Percentiles rank a stretch among this genome's conserved stretches.
These are phyloP conservation scores for Notamacropus eugenii DNA, from an alignment of 2,797 vertebrate species.

Conservation along the genomic window DNA sequence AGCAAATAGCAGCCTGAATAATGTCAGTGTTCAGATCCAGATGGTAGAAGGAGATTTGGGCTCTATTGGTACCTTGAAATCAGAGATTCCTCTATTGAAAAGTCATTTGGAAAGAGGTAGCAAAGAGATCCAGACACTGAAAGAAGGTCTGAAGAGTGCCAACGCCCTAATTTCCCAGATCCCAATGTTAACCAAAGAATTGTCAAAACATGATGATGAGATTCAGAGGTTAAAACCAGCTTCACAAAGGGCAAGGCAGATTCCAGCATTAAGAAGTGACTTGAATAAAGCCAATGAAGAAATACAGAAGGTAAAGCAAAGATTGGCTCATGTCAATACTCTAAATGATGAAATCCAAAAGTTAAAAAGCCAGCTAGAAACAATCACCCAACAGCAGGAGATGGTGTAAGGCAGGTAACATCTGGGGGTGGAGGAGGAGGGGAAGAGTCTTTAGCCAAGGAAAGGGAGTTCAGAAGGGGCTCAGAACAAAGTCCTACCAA, in stretches of 20 bases:
- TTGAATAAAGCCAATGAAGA: not conserved
- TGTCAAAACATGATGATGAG: constrained; percentile 1
- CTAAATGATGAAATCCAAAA: constrained; percentile 6
- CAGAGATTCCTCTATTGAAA: constrained; percentile 10
- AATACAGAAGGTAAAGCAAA: not conserved
- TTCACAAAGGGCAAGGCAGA: not conserved
- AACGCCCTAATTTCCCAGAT: not conserved
- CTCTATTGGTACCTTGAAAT: constrained; percentile 20
- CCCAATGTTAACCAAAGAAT: not conserved
- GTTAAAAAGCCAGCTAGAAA: constrained; percentile 13
- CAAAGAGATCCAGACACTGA: constrained; percentile 57
- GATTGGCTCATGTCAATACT: not conserved
- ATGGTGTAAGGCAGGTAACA: constrained; percentile 56
- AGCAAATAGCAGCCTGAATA: not conserved
- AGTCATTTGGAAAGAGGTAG: constrained; percentile 29
- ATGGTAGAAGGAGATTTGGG: constrained; percentile 41
- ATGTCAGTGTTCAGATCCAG: constrained; percentile 43
- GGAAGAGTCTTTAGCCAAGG: too few species aligned
- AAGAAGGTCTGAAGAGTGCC: not conserved
- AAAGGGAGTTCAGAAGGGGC: not conserved
- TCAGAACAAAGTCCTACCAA: not conserved
- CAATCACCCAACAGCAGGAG: constrained; percentile 41
- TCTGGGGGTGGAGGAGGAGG: too few species aligned
- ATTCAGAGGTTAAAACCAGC: not conserved
- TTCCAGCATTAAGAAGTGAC: constrained; percentile 15